Evolutionary conservation across 1,140 invertebrate genomes (phyloP).

Genomic region (Gyrodactylus salaris): DNA sequence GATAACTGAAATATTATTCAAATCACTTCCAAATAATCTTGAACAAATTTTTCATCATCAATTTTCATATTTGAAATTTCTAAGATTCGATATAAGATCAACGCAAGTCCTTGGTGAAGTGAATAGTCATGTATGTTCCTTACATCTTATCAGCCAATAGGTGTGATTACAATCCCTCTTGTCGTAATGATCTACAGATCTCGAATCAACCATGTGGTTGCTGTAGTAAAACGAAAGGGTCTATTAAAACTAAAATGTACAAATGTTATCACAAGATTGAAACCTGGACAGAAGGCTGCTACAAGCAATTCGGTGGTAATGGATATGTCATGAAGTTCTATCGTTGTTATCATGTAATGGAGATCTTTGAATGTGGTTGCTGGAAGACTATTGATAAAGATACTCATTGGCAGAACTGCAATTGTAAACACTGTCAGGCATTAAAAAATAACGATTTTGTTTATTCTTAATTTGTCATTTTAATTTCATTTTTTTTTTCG

Average conservation of each 20-base stretch:
- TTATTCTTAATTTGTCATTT: no score
- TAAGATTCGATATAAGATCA: no score
- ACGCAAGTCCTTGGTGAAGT: no score
- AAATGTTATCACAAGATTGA: neutral
- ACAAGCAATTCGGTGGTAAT: neutral
- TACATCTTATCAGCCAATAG: no score
- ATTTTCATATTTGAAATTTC: no score
- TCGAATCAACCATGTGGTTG: neutral
- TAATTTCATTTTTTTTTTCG: no score
- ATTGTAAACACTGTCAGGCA: neutral
- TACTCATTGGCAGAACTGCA: neutral
- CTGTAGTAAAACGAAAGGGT: neutral
- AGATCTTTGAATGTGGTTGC: neutral
- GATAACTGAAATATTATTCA: no score
- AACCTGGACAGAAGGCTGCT: neutral
- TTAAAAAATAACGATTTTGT: neutral
- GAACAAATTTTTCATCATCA: no score
- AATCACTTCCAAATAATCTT: no score
- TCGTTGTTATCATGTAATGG: neutral
- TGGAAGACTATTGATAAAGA: neutral
- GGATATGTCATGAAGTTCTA: neutral
- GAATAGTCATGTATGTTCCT: no score
- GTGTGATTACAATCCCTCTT: neutral
- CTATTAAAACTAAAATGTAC: neutral
- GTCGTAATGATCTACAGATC: neutral